Evolutionary conservation across 2,888 invertebrate genomes (phyloP).

Genomic region (Oeneis ivallda): DNA sequence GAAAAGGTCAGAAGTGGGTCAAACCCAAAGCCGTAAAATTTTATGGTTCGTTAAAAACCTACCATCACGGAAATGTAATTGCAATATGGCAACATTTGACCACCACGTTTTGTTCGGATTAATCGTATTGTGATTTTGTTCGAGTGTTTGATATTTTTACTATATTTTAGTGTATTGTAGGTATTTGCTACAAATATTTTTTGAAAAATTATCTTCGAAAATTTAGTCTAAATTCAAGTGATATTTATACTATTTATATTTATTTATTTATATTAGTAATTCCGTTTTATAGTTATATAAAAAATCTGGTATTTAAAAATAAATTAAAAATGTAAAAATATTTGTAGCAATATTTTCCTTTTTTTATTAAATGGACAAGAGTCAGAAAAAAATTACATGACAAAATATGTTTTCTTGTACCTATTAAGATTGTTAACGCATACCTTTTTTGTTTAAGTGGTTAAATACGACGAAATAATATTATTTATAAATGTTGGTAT

Average conservation of each 20-base stretch:
- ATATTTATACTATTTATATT: background rate
- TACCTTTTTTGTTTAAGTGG: conserved; percentile 54
- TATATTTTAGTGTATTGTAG: conserved; percentile 1
- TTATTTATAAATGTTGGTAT: conserved; percentile 74
- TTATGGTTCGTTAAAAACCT: conserved; percentile 13
- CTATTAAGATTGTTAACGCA: conserved; percentile 64
- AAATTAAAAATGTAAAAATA: conserved; percentile 8
- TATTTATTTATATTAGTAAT: no score
- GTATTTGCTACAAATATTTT: conserved; percentile 33
- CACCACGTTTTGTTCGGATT: conserved; percentile 37
- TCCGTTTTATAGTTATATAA: background rate
- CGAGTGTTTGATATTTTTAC: conserved; percentile 39
- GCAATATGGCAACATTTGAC: conserved; percentile 40
- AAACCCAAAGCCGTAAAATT: background rate
- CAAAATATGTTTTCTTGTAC: conserved; percentile 48
- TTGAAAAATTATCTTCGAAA: background rate
- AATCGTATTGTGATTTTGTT: conserved; percentile 37
- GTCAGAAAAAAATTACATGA: conserved; percentile 49
- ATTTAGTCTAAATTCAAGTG: background rate
- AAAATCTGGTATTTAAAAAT: background rate
- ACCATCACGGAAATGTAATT: conserved; percentile 8
- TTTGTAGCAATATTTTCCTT: conserved; percentile 23
- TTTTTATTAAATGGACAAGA: conserved; percentile 27
- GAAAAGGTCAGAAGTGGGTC: conserved; percentile 6
- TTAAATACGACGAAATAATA: conserved; percentile 50